A percentile compares a stretch with the other conserved stretches of the same genome.
These are phyloP conservation scores for Pavo muticus DNA, from an alignment of 2,113 vertebrate species.

Conservation along the genomic window DNA sequence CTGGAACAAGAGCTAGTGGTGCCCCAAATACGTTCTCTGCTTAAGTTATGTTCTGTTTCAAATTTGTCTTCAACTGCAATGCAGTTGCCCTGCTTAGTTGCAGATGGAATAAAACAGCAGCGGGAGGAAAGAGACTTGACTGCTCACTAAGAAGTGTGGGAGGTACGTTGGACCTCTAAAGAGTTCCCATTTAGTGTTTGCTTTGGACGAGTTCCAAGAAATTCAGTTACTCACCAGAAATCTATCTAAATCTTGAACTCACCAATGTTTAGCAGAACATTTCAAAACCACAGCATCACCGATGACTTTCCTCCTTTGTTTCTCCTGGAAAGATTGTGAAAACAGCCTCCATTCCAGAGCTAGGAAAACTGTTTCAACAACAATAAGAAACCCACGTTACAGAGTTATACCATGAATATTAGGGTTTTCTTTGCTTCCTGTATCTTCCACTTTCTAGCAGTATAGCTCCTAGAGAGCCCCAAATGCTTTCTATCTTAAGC, in stretches of 20 bases:
- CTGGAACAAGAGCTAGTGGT: background rate
- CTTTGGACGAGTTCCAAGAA: conserved; percentile 24
- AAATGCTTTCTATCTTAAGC: background rate
- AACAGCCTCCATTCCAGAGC: background rate
- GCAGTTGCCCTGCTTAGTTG: background rate
- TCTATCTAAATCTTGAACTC: background rate
- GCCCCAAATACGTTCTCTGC: background rate
- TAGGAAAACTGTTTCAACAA: background rate
- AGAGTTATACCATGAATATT: background rate
- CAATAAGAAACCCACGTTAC: background rate
- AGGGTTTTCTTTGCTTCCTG: background rate
- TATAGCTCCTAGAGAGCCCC: background rate
- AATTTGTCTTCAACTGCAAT: background rate
- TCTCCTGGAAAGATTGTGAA: background rate
- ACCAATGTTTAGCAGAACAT: background rate
- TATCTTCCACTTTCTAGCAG: background rate
- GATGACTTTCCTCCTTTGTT: background rate
- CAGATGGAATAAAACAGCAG: background rate
- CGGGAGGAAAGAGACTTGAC: background rate
- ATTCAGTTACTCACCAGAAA: conserved; percentile 9
- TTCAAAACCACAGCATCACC: background rate
- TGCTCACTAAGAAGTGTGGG: conserved; percentile 12
- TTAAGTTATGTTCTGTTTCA: background rate
- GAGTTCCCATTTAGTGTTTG: conserved; percentile 20
- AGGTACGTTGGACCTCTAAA: conserved; percentile 10